Evolutionary conservation across 2,888 invertebrate species (phyloP).

Genomic region (Empis livida): DNA sequence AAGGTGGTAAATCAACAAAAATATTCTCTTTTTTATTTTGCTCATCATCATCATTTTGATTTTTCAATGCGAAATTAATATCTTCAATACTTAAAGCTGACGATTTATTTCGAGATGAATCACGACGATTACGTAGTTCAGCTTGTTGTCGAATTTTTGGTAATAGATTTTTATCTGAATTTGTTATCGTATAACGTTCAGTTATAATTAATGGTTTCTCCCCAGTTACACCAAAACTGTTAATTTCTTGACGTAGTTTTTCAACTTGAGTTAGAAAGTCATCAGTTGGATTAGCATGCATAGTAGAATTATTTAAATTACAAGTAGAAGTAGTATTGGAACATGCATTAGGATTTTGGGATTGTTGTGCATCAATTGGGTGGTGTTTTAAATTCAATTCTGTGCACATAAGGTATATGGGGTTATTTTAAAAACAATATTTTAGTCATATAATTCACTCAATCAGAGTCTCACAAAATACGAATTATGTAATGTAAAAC

Average conservation of each 20-base stretch:
- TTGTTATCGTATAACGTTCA: not conserved
- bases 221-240: conserved; percentile 8
- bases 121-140: too few species aligned
- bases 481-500: too few species aligned
- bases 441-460: too few species aligned
- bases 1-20: conserved; percentile 7
- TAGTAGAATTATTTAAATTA: too few species aligned
- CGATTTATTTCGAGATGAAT: not conserved
- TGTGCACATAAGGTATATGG: too few species aligned
- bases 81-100: conserved; percentile 5
- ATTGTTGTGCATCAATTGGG: too few species aligned
- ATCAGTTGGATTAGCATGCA: conserved; percentile 3
- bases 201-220: not conserved
- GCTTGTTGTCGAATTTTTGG: not conserved
- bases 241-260: conserved; percentile 8
- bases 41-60: not conserved
- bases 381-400: too few species aligned
- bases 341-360: too few species aligned
- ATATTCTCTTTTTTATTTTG: not conserved
- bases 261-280: conserved; percentile 10
- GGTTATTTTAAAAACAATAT: too few species aligned
- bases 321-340: too few species aligned
- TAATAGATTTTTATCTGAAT: not conserved
- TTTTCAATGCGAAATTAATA: not conserved
- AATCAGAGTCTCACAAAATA: too few species aligned